A percentile compares a stretch with the other conserved stretches of the same genome.
phyloP scores from a whole-genome alignment of 2,888 invertebrate genomes.

The Philopedon plagiatum region DNA sequence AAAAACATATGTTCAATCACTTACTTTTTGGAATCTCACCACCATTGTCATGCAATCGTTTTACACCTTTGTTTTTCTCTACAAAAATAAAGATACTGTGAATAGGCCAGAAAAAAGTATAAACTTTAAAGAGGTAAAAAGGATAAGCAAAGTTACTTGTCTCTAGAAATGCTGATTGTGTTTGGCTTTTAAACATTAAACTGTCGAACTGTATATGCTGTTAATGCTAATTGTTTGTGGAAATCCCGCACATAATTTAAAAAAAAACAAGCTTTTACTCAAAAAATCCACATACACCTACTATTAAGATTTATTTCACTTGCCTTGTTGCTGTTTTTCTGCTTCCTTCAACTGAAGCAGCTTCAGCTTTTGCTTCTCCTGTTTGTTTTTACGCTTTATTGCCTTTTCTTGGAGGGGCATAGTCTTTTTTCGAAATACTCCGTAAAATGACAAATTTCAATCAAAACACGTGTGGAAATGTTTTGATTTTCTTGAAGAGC shows the following conservation, averaged over 20 bases:
- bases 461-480: not conserved
- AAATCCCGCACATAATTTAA: no score
- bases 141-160: no score
- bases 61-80: not conserved
- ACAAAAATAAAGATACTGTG: no score
- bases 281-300: no score
- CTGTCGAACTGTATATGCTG: no score
- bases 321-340: slow-evolving; percentile 62
- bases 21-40: slow-evolving; percentile 57
- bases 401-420: slow-evolving; percentile 40
- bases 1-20: not conserved
- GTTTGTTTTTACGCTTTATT: slow-evolving; percentile 75
- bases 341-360: slow-evolving; percentile 73
- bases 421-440: not conserved
- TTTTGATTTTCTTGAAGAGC: not conserved
- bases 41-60: slow-evolving; percentile 53
- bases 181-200: no score
- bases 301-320: no score
- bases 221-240: no score
- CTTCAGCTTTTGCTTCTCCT: slow-evolving; percentile 80
- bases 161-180: no score
- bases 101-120: no score
- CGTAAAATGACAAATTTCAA: not conserved
- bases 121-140: no score
- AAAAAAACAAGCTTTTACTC: not conserved